Evolutionary conservation across 2,888 invertebrate species (phyloP).

Genomic region (Agrotis ipsilon): DNA sequence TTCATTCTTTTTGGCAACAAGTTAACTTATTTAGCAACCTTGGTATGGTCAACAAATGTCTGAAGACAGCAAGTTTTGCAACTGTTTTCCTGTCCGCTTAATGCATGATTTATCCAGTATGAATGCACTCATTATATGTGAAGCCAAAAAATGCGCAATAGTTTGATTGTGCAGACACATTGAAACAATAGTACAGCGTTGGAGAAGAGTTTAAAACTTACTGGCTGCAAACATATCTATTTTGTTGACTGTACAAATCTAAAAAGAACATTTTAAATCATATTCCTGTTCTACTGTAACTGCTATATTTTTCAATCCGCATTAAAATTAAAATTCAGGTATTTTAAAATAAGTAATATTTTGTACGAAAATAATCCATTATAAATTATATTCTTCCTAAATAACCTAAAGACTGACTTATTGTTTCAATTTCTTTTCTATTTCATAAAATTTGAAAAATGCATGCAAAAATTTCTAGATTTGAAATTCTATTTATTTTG

Average conservation of each 20-base stretch:
- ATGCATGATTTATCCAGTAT: no score
- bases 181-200: no score
- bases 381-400: conserved; percentile 68
- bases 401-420: conserved; percentile 72
- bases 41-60: not conserved
- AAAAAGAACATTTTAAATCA: not conserved
- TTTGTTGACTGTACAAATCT: no score
- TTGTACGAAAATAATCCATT: conserved; percentile 32
- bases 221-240: no score
- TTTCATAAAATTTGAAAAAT: conserved; percentile 25
- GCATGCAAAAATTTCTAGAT: conserved; percentile 33
- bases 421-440: conserved; percentile 61
- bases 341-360: conserved; percentile 5
- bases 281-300: not conserved
- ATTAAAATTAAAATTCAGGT: not conserved
- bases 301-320: conserved; percentile 3
- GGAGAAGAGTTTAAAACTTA: no score
- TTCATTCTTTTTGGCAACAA: conserved; percentile 42
- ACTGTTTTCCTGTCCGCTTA: no score
- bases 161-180: no score
- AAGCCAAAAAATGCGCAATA: no score
- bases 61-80: no score
- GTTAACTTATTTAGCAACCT: conserved; percentile 13
- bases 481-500: conserved; percentile 15
- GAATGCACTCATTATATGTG: no score